Base-by-base conservation (phyloP, 2,797 vertebrate genomes). In the Molossus molossus region DNA sequence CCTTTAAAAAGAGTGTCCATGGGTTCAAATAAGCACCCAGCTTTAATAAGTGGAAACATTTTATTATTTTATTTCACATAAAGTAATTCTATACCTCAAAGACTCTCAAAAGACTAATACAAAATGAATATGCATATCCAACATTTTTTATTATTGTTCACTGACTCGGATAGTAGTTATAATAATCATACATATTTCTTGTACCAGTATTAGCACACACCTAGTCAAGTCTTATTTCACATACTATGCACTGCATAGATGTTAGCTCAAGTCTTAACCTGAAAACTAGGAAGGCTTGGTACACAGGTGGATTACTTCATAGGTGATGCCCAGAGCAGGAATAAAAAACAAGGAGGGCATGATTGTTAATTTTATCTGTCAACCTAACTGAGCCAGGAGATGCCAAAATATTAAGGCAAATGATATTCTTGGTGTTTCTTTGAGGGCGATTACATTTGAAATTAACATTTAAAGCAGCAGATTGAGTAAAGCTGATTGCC, bases 11-110 rank as follows among this genome's bases (percentile, higher is more conserved):
- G 17, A 33, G n/a, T 65, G 73, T n/a, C 37, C 40, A 48, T 73
- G 29, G 67, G 60, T 96, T 94, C 37, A 57, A 93, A 84, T 91
- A 50, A 64, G 9, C 2, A 91, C 62, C 53, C 8, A 27, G 27
- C 17, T 96, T 95, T 82, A 29, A 76, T 60, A 33, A 50, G 79
- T 95, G 64, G 73, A 86, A 94, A 97, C 73, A 48, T 57, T 48
- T 1, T 80, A 70, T 23, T 69, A 27, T 64, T 94, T 77, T 88
- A 91, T 81, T 91, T 94, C 48, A 70, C 17, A 40, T 29, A 91
- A n/a, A 62, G 14, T 8, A 94, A 79, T 70, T 93, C 37, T 65
- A 53, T 0, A 81, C n/a, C 27, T 93, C 90, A 90, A 90, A 79
- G 15, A 6, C 69, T 70, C 62, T 84, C 67, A 29, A 50, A 83